phyloP scores from a whole-genome alignment of 2,888 invertebrate genomes.

The Drosophila pseudotalamancana region DNA sequence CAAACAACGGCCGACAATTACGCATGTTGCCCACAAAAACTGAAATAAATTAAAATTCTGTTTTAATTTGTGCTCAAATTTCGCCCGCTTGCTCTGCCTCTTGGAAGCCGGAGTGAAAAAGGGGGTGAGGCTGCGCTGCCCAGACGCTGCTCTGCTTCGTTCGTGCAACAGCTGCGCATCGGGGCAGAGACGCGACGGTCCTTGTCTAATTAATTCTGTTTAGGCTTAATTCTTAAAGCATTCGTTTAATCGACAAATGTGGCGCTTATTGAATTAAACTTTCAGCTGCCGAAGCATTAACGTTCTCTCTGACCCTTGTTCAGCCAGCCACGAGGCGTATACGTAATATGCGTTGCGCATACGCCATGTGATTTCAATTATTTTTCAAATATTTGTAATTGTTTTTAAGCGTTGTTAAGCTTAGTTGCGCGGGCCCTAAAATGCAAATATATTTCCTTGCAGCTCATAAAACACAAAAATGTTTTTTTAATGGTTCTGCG shows the following conservation, averaged over 20 bases:
- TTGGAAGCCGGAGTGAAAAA: not conserved
- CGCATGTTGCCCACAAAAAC: not conserved
- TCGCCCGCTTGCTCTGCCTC: slow-evolving; percentile 23
- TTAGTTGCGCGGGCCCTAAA: not conserved
- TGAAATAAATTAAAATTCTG: not conserved
- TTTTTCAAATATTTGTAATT: slow-evolving; percentile 5
- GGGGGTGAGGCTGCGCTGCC: not conserved
- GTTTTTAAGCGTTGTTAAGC: not conserved
- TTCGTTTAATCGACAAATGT: slow-evolving; percentile 22
- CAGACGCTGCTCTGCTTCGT: not conserved
- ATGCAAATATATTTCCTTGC: slow-evolving; percentile 2
- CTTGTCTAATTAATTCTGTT: slow-evolving; percentile 50
- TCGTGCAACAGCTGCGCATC: slow-evolving; percentile 73
- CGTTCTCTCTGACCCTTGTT: not conserved
- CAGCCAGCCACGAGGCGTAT: slow-evolving; percentile 23
- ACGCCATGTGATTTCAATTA: slow-evolving; percentile 25
- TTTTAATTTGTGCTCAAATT: slow-evolving; percentile 26
- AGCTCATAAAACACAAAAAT: slow-evolving; percentile 37
- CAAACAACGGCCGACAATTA: slow-evolving; percentile 14
- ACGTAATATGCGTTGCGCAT: slow-evolving; percentile 36
- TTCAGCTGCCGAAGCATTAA: not conserved
- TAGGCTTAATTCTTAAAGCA: slow-evolving; percentile 27
- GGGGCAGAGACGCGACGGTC: slow-evolving; percentile 13
- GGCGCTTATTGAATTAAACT: slow-evolving; percentile 43
- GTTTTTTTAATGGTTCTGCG: slow-evolving; percentile 7